Evolutionary conservation across 1,140 invertebrate genomes (phyloP), one percentile per base, ranked within the genome.

Genomic region (Cylas formicarius): DNA sequence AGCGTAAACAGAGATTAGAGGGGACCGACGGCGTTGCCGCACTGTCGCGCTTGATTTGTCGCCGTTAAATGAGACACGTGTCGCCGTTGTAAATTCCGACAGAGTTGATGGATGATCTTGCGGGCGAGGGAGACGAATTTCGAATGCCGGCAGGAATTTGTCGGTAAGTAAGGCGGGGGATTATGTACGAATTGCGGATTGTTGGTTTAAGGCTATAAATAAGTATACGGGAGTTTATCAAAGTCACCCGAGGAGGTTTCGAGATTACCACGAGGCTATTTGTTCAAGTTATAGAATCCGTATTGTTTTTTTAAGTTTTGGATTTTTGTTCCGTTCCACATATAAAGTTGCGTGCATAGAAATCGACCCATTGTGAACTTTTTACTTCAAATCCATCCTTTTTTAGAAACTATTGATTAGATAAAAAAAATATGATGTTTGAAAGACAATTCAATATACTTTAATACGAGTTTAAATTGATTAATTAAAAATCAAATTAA

Each of bases 1-100:
- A 48, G 48, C 22, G 32, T 43, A 51, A 51, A 51, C 49, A 51
- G 16, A 50, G 48, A 50, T 50, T 50, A 50, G 48, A 40, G 38
- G 44, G n/a, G 16, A 35, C 27, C 32, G 38, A 23, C 36, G 40
- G 22, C 11, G n/a, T n/a, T n/a, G n/a, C n/a, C n/a, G n/a, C n/a
- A n/a, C n/a, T n/a, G 16, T 39, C 21, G 13, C 17, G 21, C 11
- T 38, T 38, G 36, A 38, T 38, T 37, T 37, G 33, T 45, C 16
- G 23, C 23, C 22, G 23, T 19, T 45, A 36, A 37, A 45, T 27
- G 39, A 36, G 20, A 44, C 42, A 44, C 42, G 42, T 44, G 42
- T 44, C 40, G 13, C 36, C 19, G 22, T 24, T 13, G 22, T 38
- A 16, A 26, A 18, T 24, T 22, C 20, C 36, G 19, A 10, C 28